phyloP scores from a whole-genome alignment of 1,140 invertebrate species.

The Nixonia krombeini region DNA sequence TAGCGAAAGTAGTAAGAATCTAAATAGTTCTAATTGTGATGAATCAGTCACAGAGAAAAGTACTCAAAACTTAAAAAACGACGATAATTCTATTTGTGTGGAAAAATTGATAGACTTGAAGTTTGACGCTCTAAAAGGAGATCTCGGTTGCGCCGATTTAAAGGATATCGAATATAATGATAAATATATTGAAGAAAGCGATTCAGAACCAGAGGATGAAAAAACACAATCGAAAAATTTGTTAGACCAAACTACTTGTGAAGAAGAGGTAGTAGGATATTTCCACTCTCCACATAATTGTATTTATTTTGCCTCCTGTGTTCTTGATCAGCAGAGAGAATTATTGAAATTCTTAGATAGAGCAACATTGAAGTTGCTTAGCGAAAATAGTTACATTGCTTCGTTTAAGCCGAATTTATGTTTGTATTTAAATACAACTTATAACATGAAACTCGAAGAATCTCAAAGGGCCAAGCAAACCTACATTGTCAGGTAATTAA shows the following conservation, averaged over 20 bases:
- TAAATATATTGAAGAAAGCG: slow-evolving; percentile 1
- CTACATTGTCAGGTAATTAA: slow-evolving; percentile 4
- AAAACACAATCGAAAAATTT: no score
- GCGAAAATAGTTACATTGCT: slow-evolving; percentile 71
- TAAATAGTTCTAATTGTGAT: background rate
- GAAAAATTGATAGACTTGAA: slow-evolving; percentile 9
- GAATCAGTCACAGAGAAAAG: no score
- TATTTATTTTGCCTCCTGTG: slow-evolving; percentile 75
- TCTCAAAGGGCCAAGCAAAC: slow-evolving; percentile 29
- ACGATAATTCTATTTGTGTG: background rate
- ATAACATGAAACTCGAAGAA: slow-evolving; percentile 45
- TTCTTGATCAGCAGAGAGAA: slow-evolving; percentile 67
- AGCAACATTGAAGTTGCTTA: slow-evolving; percentile 71
- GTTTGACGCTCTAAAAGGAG: slow-evolving; percentile 40
- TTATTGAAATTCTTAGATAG: slow-evolving; percentile 73
- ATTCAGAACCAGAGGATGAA: slow-evolving; percentile 4
- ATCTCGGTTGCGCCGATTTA: slow-evolving; percentile 47
- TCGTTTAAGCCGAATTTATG: slow-evolving; percentile 70
- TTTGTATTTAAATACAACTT: slow-evolving; percentile 57
- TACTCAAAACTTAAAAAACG: no score
- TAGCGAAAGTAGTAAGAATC: background rate
- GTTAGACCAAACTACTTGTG: background rate
- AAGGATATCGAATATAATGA: slow-evolving; percentile 13
- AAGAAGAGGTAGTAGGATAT: slow-evolving; percentile 12
- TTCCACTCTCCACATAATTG: slow-evolving; percentile 74